phyloP scores from a whole-genome alignment of 1,140 invertebrate genomes.

The Gryon sp. region DNA sequence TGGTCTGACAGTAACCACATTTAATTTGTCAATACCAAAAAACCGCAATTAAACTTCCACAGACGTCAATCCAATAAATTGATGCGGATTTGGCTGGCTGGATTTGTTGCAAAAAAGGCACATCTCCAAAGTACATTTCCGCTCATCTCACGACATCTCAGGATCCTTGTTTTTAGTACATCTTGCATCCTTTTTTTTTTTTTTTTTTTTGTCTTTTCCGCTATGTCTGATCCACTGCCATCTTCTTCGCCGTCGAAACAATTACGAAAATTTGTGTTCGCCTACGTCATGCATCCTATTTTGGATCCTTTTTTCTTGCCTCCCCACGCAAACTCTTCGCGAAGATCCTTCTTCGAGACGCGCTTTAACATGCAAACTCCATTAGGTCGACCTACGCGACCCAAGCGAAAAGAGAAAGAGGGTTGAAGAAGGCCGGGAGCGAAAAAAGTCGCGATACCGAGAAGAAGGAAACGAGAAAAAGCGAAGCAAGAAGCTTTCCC shows the following conservation, averaged over 20 bases:
- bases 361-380: conserved; percentile 65
- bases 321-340: conserved; percentile 27
- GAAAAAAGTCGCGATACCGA: conserved; percentile 34
- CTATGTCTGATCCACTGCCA: too few relatives aligned
- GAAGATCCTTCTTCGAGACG: conserved; percentile 50
- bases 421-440: conserved; percentile 37
- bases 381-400: conserved; percentile 53
- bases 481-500: conserved; percentile 17
- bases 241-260: conserved; percentile 24
- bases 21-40: conserved; percentile 38
- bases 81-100: conserved; percentile 18
- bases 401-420: conserved; percentile 46
- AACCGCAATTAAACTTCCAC: conserved; percentile 33
- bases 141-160: conserved; percentile 10
- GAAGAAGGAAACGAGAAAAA: conserved; percentile 17
- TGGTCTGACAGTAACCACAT: conserved; percentile 16
- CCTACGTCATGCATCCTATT: conserved; percentile 38
- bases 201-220: too few relatives aligned
- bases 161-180: conserved; percentile 4
- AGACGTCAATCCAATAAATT: conserved; percentile 32
- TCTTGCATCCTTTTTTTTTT: too few relatives aligned
- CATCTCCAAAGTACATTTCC: conserved; percentile 4
- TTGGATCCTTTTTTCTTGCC: conserved; percentile 30
- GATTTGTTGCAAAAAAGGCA: conserved; percentile 1
- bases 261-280: conserved; percentile 50